Base-by-base conservation (phyloP, 2,113 vertebrate species). In the Turnix velox region DNA sequence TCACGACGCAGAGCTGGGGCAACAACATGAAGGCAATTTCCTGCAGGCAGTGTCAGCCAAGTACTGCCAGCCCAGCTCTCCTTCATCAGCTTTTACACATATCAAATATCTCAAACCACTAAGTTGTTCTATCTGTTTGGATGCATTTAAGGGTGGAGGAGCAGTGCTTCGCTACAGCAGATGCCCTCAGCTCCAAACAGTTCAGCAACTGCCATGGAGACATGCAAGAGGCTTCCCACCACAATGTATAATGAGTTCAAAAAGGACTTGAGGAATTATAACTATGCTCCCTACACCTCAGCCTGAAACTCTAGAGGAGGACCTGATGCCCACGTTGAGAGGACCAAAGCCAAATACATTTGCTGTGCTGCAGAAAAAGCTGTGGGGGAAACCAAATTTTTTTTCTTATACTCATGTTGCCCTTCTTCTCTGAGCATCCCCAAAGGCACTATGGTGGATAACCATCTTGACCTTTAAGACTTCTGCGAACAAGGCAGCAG, bases 1-100 rank as follows among this genome's bases (percentile, higher is more conserved):
- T 77, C 24, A 35, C 0, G 33, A 75, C 30, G 74, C 91, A 85
- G 73, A 93, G 51, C 62, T 72, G 61, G 59, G 57, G 88, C 4
- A 8, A 94, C 52, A 88, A 87, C 74, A 62, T 2, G 54, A 90
- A 79, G 88, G 84, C 67, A 79, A 58, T 73, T 93, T 96, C 92
- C 92, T 86, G 81, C 16, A 14, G 76, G 58, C 40, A 46, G 54
- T 3, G 66, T 73, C 42, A 1, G 30, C 51, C 37, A 37, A 10
- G 18, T 19, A 87, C 76, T 59, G 40, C 65, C 63, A 81, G 48
- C 51, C 76, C 68, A 83, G 55, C 35, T 69, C 63, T 76, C 61
- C 80, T 93, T 48, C 55, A 4, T 4, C 5, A 46, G 54, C 45
- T 65, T 62, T 65, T 39, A 73, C n/a, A 43, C 30, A 71, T 66